Evolutionary conservation across 2,888 invertebrate genomes (phyloP).

Genomic region (Patella depressa): DNA sequence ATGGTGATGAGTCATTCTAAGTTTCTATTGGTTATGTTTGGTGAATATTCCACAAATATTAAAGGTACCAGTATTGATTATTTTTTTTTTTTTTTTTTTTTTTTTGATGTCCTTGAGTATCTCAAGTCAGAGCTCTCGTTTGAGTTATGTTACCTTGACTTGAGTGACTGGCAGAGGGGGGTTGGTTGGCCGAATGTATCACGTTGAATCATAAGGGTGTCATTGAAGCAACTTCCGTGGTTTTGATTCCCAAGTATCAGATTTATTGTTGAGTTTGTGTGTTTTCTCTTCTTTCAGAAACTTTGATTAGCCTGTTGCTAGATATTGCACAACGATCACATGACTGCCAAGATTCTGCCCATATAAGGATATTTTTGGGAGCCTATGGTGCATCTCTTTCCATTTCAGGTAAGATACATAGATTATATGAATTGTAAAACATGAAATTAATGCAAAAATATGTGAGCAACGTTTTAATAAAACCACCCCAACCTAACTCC

Average conservation of each 20-base stretch:
- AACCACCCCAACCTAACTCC: too few relatives aligned
- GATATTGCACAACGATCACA: slow-evolving; percentile 78
- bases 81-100: neutral
- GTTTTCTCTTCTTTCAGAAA: neutral
- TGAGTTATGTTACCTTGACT: too few relatives aligned
- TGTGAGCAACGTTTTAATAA: too few relatives aligned
- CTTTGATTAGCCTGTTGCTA: slow-evolving; percentile 73
- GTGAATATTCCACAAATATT: slow-evolving; percentile 38
- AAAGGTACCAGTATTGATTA: slow-evolving; percentile 42
- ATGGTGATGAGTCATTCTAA: slow-evolving; percentile 59
- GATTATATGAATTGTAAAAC: too few relatives aligned
- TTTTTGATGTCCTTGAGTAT: neutral
- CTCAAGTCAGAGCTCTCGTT: too few relatives aligned
- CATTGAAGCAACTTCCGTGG: too few relatives aligned
- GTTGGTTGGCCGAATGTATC: too few relatives aligned
- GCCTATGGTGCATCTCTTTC: slow-evolving; percentile 83
- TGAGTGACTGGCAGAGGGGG: too few relatives aligned
- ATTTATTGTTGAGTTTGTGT: too few relatives aligned
- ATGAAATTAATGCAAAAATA: too few relatives aligned
- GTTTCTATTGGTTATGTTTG: slow-evolving; percentile 58
- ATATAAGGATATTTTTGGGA: slow-evolving; percentile 83
- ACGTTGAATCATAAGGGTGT: too few relatives aligned
- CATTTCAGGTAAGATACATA: slow-evolving; percentile 69
- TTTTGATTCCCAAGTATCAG: too few relatives aligned
- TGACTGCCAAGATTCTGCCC: slow-evolving; percentile 78